Percentiles rank a stretch among this genome's conserved stretches.
Evolutionary conservation across 2,888 invertebrate species (phyloP).

Genomic region (Habroteleia sp.): DNA sequence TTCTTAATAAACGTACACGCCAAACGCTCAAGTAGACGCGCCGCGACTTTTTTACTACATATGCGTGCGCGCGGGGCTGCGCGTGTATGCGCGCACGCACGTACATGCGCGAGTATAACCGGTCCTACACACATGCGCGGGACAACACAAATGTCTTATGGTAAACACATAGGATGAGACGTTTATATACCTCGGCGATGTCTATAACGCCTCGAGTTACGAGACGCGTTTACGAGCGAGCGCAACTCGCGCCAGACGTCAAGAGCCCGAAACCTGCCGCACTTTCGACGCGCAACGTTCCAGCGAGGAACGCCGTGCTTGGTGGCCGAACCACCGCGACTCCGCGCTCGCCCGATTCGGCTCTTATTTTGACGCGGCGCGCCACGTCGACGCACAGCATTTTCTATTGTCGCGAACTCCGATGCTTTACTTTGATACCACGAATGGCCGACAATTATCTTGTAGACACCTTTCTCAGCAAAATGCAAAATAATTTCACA

Average conservation of each 20-base stretch:
- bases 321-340: neutral
- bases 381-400: too few relatives aligned
- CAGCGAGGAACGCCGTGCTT: conserved; percentile 32
- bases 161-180: conserved; percentile 81
- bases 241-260: conserved; percentile 78
- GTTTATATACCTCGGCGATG: conserved; percentile 81
- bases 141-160: conserved; percentile 62
- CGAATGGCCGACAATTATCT: too few relatives aligned
- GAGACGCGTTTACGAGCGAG: conserved; percentile 81
- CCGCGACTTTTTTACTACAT: conserved; percentile 9
- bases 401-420: too few relatives aligned
- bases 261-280: conserved; percentile 65
- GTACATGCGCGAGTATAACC: conserved; percentile 56
- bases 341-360: neutral
- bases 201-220: conserved; percentile 81
- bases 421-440: too few relatives aligned
- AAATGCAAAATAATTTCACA: too few relatives aligned
- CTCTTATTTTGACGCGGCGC: too few relatives aligned
- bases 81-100: conserved; percentile 26
- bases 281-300: conserved; percentile 38
- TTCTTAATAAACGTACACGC: conserved; percentile 43
- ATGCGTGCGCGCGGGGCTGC: neutral
- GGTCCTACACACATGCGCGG: conserved; percentile 21
- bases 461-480: too few relatives aligned
- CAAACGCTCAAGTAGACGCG: conserved; percentile 22